Conservation (phyloP, 35 echinoderm and acorn worm species). For the Stichopus chloronotus region DNA sequence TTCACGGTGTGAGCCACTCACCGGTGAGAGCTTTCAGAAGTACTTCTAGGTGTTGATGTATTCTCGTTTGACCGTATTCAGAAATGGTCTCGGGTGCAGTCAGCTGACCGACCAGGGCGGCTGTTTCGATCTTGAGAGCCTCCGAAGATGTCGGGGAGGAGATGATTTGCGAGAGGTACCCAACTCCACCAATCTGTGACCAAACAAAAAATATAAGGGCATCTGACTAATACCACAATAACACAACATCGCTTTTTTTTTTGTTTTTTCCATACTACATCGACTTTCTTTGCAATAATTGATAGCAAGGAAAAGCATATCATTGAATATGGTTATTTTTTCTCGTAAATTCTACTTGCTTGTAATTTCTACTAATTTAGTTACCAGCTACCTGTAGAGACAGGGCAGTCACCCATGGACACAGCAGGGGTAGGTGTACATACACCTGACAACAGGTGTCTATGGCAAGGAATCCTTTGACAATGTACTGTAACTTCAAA, state of each 20-base stretch:
- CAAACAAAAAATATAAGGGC: background rate
- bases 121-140: slow-evolving; percentile 74
- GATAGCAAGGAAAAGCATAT: no score
- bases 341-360: no score
- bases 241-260: background rate
- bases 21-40: slow-evolving; percentile 78
- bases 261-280: no score
- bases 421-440: no score
- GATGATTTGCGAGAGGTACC: slow-evolving; percentile 77
- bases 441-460: no score
- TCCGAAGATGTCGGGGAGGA: slow-evolving; percentile 70
- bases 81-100: slow-evolving; percentile 75
- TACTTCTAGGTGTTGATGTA: slow-evolving; percentile 84
- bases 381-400: no score
- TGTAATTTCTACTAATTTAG: no score
- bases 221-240: background rate
- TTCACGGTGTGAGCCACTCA: background rate
- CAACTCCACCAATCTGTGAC: slow-evolving; percentile 71
- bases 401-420: no score
- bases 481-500: no score
- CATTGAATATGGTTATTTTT: no score
- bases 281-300: no score
- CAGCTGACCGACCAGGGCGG: slow-evolving; percentile 76
- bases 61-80: slow-evolving; percentile 61
- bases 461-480: no score